A percentile compares a stretch with the other conserved stretches of the same genome.
phyloP scores from a whole-genome alignment of 2,797 vertebrate genomes.

The Lepidocolaptes lacrymiger region DNA sequence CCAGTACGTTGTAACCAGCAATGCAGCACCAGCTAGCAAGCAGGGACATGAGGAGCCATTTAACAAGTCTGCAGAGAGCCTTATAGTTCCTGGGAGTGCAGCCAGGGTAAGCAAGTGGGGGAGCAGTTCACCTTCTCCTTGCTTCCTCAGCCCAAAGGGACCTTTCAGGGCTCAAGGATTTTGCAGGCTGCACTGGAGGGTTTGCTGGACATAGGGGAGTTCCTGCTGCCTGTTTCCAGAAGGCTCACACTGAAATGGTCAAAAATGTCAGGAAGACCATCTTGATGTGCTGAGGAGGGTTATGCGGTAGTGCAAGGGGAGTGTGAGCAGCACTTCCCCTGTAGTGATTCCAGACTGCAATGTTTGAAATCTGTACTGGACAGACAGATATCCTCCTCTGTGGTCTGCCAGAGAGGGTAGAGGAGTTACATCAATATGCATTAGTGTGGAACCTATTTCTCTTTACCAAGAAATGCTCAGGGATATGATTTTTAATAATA shows the following conservation, averaged over 20 bases:
- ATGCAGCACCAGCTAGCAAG: background rate
- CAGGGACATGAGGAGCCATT: background rate
- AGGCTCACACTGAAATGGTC: background rate
- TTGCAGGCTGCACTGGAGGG: background rate
- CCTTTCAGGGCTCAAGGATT: background rate
- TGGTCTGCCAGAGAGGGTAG: background rate
- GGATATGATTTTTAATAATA: background rate
- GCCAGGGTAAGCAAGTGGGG: accelerated
- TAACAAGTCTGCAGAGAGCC: background rate
- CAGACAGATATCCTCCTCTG: background rate
- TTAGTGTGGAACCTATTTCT: background rate
- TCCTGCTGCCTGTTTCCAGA: background rate
- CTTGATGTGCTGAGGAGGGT: background rate
- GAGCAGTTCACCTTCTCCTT: background rate
- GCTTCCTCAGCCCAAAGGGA: background rate
- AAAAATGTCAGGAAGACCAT: background rate
- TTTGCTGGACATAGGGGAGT: background rate
- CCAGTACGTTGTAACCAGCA: background rate
- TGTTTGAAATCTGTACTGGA: background rate
- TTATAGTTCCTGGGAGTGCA: background rate
- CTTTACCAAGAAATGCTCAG: background rate
- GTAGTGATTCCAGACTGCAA: background rate
- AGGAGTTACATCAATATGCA: background rate
- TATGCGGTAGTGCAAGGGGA: background rate
- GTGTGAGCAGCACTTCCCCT: accelerated